Conservation (phyloP, 2,113 vertebrate species). For the Spheniscus mendiculus region DNA sequence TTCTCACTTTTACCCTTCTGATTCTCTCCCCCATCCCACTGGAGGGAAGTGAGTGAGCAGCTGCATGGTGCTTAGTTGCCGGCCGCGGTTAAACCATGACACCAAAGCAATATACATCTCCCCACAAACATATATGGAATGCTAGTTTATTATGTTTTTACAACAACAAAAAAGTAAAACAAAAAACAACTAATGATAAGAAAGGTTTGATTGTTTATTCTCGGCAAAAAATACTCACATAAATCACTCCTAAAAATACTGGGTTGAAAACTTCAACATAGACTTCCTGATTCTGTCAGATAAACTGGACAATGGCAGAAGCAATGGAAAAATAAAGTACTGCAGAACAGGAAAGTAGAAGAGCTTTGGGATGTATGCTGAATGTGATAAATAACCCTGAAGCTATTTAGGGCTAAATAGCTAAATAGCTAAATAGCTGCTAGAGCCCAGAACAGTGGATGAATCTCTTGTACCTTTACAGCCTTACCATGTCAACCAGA, state of each 20-base stretch:
- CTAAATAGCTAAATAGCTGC: too few species aligned
- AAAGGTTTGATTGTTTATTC: background rate
- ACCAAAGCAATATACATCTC: background rate
- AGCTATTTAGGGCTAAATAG: too few species aligned
- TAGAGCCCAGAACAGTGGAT: background rate
- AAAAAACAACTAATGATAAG: background rate
- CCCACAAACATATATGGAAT: background rate
- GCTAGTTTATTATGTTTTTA: background rate
- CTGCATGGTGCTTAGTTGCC: too few species aligned
- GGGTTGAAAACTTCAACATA: background rate
- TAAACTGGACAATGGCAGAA: background rate
- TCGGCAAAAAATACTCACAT: background rate
- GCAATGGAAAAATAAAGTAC: background rate
- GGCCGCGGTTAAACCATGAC: too few species aligned
- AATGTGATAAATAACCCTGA: background rate
- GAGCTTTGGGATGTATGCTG: background rate
- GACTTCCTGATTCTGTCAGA: background rate
- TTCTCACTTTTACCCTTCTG: too few species aligned
- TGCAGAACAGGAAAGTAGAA: background rate
- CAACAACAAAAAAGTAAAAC: background rate
- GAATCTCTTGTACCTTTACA: background rate
- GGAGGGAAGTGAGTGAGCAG: too few species aligned
- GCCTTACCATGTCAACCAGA: background rate
- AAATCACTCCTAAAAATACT: background rate
- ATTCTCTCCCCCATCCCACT: too few species aligned